phyloP scores from a whole-genome alignment of 35 echinoderm and acorn worm genomes.

The Lytechinus pictus region DNA sequence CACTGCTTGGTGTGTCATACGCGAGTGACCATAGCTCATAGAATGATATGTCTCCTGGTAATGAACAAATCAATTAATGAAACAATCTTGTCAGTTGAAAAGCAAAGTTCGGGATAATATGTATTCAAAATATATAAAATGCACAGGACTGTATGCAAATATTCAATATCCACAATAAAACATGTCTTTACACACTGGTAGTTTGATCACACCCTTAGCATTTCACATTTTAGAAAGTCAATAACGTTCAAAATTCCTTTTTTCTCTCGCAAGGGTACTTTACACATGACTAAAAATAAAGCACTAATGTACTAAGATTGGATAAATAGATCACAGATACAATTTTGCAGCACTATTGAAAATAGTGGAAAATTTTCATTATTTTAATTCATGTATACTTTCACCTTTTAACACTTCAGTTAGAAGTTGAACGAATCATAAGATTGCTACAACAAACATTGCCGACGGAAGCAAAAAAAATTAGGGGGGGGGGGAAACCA shows the following conservation, averaged over 20 bases:
- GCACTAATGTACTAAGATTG: background rate
- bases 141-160: no score
- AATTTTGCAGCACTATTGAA: no score
- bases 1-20: background rate
- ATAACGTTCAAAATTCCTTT: background rate
- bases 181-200: background rate
- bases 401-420: no score
- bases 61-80: no score
- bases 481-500: no score
- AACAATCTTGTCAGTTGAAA: no score
- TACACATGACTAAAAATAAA: background rate
- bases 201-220: no score
- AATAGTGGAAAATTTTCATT: no score
- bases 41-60: background rate
- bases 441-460: background rate
- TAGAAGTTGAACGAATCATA: background rate
- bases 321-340: background rate
- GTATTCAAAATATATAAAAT: background rate
- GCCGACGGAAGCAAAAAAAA: background rate
- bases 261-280: no score
- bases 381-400: no score
- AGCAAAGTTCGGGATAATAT: background rate
- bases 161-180: background rate
- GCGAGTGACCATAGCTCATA: background rate
- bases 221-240: background rate